Evolutionary conservation across 2,113 vertebrate species (phyloP), one percentile per base, ranked within the genome.

Genomic region (Platysternon megacephalum): DNA sequence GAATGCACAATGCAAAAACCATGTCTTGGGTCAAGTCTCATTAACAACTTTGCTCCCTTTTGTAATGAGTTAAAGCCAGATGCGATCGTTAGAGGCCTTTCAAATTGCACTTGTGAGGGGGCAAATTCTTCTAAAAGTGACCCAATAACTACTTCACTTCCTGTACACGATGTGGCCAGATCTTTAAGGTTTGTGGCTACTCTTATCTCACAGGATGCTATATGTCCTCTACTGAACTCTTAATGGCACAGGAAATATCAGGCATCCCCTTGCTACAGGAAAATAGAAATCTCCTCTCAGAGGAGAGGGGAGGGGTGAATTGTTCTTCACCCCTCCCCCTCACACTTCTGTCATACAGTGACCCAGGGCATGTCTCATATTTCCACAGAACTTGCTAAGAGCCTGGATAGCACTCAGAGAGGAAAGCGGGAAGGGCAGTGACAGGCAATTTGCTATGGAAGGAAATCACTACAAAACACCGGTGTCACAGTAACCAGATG

Each of bases 331-430:
- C 4, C 13, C 19, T 21, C 32, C 29, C 35, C 65, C 96, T 84
- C n/a, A 56, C 26, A 46, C 82, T 90, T 91, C 78, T 84, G 65
- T 81, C 39, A 93, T 95, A 72, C 78, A 82, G 46, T 87, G 86
- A 86, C 85, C 55, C n/a, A 92, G 87, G 88, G 72, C 82, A 84
- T 95, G 91, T 84, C 74, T 88, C 32, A 86, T 91, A 81, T 86
- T 88, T 51, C 84, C 91, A 79, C 52, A 93, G 84, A 86, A 91
- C 44, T 55, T 74, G 10, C 3, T 92, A 93, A 95, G 97, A 97
- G 97, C 95, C 84, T 95, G 91, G 98, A 94, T 96, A 93, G 91
- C 72, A 87, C 94, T 88, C 32, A 82, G 29, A 83, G 94, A 46
- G 42, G 4, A 84, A 87, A n/a, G 12, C 82, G 68, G 86, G 74